Conservation (phyloP, 2,888 invertebrate genomes). For the Diarsia rubi region DNA sequence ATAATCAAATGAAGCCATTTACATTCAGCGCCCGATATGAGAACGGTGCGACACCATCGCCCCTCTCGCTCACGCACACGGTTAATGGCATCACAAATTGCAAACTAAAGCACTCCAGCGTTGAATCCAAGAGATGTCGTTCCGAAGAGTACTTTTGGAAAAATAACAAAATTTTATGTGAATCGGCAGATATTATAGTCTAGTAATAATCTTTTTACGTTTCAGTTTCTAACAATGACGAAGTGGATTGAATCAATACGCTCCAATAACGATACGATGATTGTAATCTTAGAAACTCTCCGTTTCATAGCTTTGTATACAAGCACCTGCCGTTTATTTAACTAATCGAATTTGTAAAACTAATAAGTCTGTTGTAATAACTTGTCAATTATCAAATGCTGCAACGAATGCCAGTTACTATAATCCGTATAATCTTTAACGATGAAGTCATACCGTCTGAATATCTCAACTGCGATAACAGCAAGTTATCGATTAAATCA, state of each 20-base stretch:
- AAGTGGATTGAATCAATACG: slow-evolving; percentile 64
- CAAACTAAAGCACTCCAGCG: slow-evolving; percentile 80
- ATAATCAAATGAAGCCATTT: slow-evolving; percentile 90
- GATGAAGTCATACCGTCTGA: slow-evolving; percentile 76
- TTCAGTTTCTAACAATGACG: slow-evolving; percentile 66
- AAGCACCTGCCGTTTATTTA: slow-evolving; percentile 1
- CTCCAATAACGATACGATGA: slow-evolving; percentile 47
- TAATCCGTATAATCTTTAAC: slow-evolving; percentile 52
- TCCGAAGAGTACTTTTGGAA: slow-evolving; percentile 79
- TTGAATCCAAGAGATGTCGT: slow-evolving; percentile 81
- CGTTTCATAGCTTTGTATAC: slow-evolving; percentile 19
- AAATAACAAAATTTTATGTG: slow-evolving; percentile 87
- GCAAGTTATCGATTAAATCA: slow-evolving; percentile 79
- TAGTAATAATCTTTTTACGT: slow-evolving; percentile 77
- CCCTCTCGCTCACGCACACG: slow-evolving; percentile 81
- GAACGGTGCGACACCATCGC: slow-evolving; percentile 74
- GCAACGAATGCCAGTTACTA: slow-evolving; percentile 37
- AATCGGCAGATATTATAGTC: slow-evolving; percentile 77
- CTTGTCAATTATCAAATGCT: slow-evolving; percentile 35
- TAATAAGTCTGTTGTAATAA: slow-evolving; percentile 6
- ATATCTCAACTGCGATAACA: slow-evolving; percentile 76
- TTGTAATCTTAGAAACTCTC: slow-evolving; percentile 28
- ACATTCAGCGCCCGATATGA: slow-evolving; percentile 84
- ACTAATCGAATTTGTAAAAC: slow-evolving; percentile 1
- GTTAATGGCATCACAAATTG: slow-evolving; percentile 88